phyloP scores from a whole-genome alignment of 2,113 vertebrate species.

The Etia nguti region DNA sequence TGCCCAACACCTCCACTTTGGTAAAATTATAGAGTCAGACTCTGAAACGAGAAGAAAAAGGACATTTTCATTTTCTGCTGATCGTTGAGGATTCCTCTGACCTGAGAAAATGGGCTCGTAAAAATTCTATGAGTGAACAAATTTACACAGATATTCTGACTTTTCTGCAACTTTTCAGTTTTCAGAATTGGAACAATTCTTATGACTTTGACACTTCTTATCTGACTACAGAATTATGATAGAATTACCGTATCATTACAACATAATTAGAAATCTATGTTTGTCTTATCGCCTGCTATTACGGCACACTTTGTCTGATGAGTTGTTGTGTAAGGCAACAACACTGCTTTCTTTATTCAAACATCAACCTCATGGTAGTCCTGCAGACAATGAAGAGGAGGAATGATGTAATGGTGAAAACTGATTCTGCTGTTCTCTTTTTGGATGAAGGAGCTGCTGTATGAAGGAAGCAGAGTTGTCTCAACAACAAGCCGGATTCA shows the following conservation, averaged over 20 bases:
- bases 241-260: not conserved
- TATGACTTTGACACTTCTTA: not conserved
- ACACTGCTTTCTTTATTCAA: not conserved
- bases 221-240: not conserved
- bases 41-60: not conserved
- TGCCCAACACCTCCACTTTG: not conserved
- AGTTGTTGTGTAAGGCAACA: not conserved
- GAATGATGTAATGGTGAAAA: constrained; percentile 9
- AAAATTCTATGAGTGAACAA: not conserved
- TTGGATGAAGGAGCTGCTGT: not conserved
- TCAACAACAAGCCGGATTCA: not conserved
- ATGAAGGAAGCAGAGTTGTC: not conserved
- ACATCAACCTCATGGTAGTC: not conserved
- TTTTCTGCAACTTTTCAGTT: not conserved
- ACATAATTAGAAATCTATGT: not conserved
- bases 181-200: not conserved
- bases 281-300: not conserved
- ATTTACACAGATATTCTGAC: not conserved
- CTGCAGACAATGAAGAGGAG: constrained; percentile 5
- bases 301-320: not conserved
- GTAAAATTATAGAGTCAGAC: not conserved
- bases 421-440: not conserved
- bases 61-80: not conserved
- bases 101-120: not conserved
- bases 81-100: not conserved